A percentile compares a stretch with the other conserved stretches of the same genome.
Evolutionary conservation across 2,113 vertebrate species (phyloP).

Genomic region (Otus sunia): DNA sequence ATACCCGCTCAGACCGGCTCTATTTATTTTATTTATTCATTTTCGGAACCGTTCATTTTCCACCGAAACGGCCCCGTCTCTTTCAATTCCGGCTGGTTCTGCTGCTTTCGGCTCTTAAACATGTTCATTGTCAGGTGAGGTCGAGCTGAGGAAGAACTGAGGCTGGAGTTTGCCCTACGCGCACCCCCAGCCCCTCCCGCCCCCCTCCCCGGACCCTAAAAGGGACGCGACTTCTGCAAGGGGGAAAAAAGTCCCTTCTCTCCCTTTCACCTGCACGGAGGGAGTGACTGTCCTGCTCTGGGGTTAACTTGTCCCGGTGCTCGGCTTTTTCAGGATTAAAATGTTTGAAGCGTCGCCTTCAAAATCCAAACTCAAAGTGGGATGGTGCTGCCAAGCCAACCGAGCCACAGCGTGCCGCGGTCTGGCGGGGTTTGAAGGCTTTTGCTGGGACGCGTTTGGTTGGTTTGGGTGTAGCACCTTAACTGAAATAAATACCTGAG

Average conservation of each 20-base stretch:
- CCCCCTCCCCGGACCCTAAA: not conserved
- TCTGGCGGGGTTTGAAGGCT: not conserved
- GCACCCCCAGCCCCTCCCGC: too few species aligned
- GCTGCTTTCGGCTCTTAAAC: not conserved
- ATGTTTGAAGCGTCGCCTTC: not conserved
- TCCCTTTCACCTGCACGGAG: not conserved
- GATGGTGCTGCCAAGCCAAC: too few species aligned
- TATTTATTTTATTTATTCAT: not conserved
- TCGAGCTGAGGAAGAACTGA: not conserved
- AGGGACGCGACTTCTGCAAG: not conserved
- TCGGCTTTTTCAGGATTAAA: not conserved
- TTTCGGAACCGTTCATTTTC: not conserved
- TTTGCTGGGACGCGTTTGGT: not conserved
- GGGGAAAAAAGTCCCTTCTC: not conserved
- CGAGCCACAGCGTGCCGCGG: not conserved
- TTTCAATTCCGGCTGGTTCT: not conserved
- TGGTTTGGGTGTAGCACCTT: not conserved
- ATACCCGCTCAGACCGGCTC: not conserved
- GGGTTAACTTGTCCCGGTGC: not conserved
- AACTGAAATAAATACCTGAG: not conserved
- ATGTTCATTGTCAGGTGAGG: not conserved
- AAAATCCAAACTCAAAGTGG: accelerated
- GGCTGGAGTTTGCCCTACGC: not conserved
- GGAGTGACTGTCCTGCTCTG: not conserved
- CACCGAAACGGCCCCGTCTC: not conserved